Percentiles rank a stretch among this genome's conserved stretches.
These are phyloP conservation scores for Bufotes viridis DNA, from an alignment of 2,797 vertebrate species.

Conservation along the genomic window DNA sequence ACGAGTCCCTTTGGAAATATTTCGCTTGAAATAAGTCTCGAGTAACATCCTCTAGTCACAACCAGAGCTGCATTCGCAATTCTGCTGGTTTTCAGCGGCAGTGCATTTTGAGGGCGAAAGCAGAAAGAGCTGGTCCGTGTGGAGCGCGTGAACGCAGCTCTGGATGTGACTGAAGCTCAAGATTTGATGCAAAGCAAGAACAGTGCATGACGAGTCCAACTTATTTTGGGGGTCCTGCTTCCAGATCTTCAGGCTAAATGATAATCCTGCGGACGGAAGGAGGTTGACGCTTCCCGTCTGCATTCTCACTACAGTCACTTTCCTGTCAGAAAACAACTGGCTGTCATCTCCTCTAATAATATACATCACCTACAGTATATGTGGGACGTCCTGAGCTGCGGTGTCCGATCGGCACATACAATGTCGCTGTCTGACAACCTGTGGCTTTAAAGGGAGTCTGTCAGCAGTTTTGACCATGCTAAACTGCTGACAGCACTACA, in stretches of 20 bases:
- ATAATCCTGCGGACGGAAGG: background rate
- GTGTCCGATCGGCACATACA: background rate
- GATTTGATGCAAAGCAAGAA: background rate
- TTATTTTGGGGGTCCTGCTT: background rate
- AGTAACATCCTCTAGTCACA: background rate
- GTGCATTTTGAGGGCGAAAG: background rate
- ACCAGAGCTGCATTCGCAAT: background rate
- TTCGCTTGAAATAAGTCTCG: background rate
- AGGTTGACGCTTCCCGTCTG: background rate
- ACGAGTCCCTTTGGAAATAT: background rate
- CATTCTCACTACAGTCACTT: background rate
- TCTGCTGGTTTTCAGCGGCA: background rate
- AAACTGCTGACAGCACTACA: no score
- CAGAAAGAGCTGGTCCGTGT: background rate
- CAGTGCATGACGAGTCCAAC: background rate
- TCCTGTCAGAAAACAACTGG: background rate
- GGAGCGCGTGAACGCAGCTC: background rate
- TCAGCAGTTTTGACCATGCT: no score
- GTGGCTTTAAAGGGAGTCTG: background rate
- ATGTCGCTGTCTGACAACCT: background rate
- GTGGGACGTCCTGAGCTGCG: background rate
- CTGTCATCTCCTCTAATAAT: background rate
- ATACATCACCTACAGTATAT: background rate
- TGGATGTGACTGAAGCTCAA: background rate
- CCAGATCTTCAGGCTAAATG: background rate